Evolutionary conservation across 2,888 invertebrate species (phyloP).

Genomic region (Piscicola geometra): DNA sequence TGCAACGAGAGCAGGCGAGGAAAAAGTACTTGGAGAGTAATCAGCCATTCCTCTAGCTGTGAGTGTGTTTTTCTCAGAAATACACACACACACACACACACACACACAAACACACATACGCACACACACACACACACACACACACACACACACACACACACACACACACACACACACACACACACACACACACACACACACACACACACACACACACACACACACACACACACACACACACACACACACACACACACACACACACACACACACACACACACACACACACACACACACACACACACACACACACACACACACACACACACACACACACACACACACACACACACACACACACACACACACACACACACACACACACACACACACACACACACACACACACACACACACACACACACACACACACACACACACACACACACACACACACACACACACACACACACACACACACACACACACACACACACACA

Average conservation of each 20-base stretch:
- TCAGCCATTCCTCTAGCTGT: constrained; percentile 2
- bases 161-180: constrained; percentile 25
- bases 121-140: constrained; percentile 34
- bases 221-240: constrained; percentile 25
- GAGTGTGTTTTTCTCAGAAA: neutral
- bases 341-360: constrained; percentile 25
- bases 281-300: constrained; percentile 29
- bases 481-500: constrained; percentile 28
- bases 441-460: constrained; percentile 34
- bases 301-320: constrained; percentile 21
- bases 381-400: constrained; percentile 12
- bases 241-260: constrained; percentile 33
- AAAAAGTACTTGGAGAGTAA: neutral
- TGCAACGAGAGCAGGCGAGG: constrained; percentile 6
- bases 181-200: constrained; percentile 33
- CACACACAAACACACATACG: constrained; percentile 30
- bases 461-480: constrained; percentile 30
- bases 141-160: constrained; percentile 33
- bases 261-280: constrained; percentile 26
- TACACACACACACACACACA: neutral
- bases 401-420: neutral
- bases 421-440: constrained; percentile 34
- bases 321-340: constrained; percentile 13
- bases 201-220: constrained; percentile 31
- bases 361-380: constrained; percentile 23